A percentile compares a stretch with the other conserved stretches of the same genome.
Conservation (phyloP, 2,888 invertebrate species). For the Prosapia bicincta region DNA sequence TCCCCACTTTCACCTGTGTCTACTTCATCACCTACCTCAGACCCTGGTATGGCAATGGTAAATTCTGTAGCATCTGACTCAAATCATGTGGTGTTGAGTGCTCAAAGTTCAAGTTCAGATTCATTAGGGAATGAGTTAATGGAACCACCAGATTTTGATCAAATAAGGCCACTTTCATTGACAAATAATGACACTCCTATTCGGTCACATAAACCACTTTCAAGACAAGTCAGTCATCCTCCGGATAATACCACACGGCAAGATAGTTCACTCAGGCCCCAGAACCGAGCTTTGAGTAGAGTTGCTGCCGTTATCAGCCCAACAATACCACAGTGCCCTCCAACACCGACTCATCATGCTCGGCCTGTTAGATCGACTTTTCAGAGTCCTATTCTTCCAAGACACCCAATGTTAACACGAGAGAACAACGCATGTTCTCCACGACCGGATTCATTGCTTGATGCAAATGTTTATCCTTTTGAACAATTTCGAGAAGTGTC, state of each 20-base stretch:
- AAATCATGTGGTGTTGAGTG: constrained; percentile 12
- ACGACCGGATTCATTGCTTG: neutral
- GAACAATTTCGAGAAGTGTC: constrained; percentile 5
- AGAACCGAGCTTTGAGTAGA: constrained; percentile 40
- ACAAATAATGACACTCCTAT: constrained; percentile 37
- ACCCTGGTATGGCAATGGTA: constrained; percentile 26
- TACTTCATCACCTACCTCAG: constrained; percentile 20
- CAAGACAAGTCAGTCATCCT: constrained; percentile 53
- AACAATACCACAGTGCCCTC: constrained; percentile 68
- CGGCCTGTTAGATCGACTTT: constrained; percentile 26
- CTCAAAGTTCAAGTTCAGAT: constrained; percentile 35
- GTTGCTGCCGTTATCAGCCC: constrained; percentile 45
- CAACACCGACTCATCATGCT: constrained; percentile 84
- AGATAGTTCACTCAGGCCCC: constrained; percentile 51
- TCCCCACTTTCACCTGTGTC: constrained; percentile 12
- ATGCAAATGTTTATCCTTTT: neutral
- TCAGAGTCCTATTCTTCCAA: constrained; percentile 24
- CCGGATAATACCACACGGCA: constrained; percentile 37
- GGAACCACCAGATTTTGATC: constrained; percentile 3
- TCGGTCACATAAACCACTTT: constrained; percentile 66
- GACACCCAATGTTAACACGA: constrained; percentile 16
- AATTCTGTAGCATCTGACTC: constrained; percentile 13
- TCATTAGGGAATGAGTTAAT: constrained; percentile 28
- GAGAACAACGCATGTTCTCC: constrained; percentile 11
- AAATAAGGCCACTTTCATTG: constrained; percentile 8